Base-by-base conservation (phyloP, 2,113 vertebrate genomes). In the Silurus asotus region DNA sequence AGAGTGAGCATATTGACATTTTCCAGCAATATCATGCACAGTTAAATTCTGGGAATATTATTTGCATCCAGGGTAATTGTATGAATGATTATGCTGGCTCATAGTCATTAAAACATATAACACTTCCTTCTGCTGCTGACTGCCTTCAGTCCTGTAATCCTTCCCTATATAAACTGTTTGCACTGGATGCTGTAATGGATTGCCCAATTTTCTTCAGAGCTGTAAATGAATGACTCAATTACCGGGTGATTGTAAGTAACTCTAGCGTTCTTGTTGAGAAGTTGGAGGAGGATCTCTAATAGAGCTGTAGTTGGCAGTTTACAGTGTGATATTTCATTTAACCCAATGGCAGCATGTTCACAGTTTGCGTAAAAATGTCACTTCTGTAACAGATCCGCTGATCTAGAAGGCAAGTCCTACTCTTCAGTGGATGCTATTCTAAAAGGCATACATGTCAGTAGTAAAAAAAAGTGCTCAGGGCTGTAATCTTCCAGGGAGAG, bases 211-310 rank as follows among this genome's bases (percentile, higher is more conserved):
- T 55, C 70, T 65, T 82, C 61, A 48, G 69, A 82, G 78, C 64
- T 82, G 82, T 86, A 84, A 85, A 87, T 67, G 69, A 89, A 89
- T 78, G 69, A 83, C 45, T 76, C 55, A 70, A 58, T 87, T 89
- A 82, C 49, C 58, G 25, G 37, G 51, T 19, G 17, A 65, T 53
- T 81, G 81, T 81, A 78, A 64, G 67, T 67, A 88, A 81, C 62
- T 89, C 58, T 75, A 53, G 58, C 15, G 23, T 67, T 25, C 67
- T 84, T 61, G 13, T 75, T 61, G 28, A 72, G 4, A 83, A 14
- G 55, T 83, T 83, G 55, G 72, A 61, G 2, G 14, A 48, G 15
- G 61, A 75, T 64, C 25, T 83, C 49, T 62, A 53, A 19, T 51
- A 19, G 51, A 7, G 49, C 10, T 85, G 19, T 51, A 53, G 59